A percentile compares a stretch with the other conserved stretches of the same genome.
Conservation (phyloP, 2,113 vertebrate species). For the Arizona elegans region DNA sequence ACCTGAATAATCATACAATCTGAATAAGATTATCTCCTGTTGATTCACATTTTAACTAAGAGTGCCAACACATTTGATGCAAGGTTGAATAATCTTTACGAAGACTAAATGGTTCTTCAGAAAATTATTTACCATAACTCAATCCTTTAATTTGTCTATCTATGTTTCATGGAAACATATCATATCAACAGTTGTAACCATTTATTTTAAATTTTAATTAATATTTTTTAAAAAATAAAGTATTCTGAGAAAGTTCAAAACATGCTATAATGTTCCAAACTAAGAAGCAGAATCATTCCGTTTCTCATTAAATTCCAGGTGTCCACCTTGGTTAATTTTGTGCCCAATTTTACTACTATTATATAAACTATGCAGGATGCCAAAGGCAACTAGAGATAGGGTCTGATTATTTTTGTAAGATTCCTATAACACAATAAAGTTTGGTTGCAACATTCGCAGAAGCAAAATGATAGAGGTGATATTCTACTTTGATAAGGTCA, state of each 20-base stretch:
- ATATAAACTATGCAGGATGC: not conserved
- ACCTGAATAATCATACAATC: not conserved
- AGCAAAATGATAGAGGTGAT: not conserved
- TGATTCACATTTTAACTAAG: not conserved
- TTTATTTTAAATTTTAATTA: not conserved
- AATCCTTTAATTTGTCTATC: not conserved
- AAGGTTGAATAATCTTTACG: not conserved
- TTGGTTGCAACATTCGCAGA: not conserved
- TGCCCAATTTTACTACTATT: not conserved
- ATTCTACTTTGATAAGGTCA: not conserved
- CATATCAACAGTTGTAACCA: not conserved
- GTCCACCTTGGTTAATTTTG: not conserved
- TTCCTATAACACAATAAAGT: not conserved
- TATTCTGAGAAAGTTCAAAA: not conserved
- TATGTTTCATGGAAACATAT: not conserved
- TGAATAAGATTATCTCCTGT: not conserved
- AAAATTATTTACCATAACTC: not conserved
- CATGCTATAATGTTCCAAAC: not conserved
- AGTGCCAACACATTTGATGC: not conserved
- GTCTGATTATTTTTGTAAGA: not conserved
- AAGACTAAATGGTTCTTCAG: not conserved
- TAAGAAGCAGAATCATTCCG: not conserved
- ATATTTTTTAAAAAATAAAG: not conserved
- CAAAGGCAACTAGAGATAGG: not conserved
- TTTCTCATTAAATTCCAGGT: not conserved